A percentile compares a stretch with the other conserved stretches of the same genome.
Evolutionary conservation across 2,113 vertebrate genomes (phyloP).

Genomic region (Cnemophilus loriae): DNA sequence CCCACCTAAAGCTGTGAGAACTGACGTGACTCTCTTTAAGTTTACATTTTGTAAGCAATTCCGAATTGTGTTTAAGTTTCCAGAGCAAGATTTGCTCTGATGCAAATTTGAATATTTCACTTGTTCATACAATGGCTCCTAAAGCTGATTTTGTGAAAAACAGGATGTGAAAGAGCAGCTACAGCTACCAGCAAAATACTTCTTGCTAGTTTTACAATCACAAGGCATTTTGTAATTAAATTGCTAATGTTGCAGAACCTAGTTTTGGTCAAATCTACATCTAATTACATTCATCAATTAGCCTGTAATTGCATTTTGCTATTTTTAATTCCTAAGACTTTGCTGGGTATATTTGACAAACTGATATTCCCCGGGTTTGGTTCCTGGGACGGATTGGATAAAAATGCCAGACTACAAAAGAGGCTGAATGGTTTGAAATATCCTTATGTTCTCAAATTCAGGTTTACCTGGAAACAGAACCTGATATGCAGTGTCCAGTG

Average conservation of each 20-base stretch:
- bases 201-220: background rate
- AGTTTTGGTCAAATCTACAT: slow-evolving; percentile 10
- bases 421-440: background rate
- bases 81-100: background rate
- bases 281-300: slow-evolving; percentile 53
- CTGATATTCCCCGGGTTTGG: background rate
- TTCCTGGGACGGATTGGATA: background rate
- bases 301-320: slow-evolving; percentile 18
- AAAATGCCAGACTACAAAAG: background rate
- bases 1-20: background rate
- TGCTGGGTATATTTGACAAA: background rate
- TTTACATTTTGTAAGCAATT: background rate
- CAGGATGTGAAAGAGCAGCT: background rate
- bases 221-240: background rate
- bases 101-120: background rate
- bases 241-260: slow-evolving; percentile 13
- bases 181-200: background rate
- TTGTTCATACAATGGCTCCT: background rate
- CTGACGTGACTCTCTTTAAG: background rate
- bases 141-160: background rate
- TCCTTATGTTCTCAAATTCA: background rate
- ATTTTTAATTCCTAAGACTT: slow-evolving; percentile 14
- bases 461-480: background rate
- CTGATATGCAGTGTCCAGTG: fast-evolving
- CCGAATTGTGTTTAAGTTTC: background rate